phyloP scores from a whole-genome alignment of 2,113 vertebrate genomes.

The Gila orcuttii region DNA sequence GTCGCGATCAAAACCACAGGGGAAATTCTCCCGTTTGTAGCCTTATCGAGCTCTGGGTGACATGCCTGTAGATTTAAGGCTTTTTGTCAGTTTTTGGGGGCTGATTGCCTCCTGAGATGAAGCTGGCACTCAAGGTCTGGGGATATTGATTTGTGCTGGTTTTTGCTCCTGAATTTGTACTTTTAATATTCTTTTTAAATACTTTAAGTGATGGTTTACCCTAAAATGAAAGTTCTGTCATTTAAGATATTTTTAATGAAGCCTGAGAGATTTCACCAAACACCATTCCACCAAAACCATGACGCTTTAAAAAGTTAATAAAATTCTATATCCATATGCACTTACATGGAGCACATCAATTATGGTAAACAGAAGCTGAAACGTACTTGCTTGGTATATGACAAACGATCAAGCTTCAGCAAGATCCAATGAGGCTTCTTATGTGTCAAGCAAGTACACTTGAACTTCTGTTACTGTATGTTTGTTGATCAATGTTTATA shows the following conservation, averaged over 20 bases:
- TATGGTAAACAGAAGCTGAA: background rate
- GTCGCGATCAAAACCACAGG: slow-evolving; percentile 22
- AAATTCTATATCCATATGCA: background rate
- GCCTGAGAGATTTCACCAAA: background rate
- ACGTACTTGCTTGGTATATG: background rate
- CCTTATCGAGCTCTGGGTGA: slow-evolving; percentile 18
- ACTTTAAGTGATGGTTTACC: background rate
- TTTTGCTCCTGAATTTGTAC: background rate
- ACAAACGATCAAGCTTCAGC: too few relatives aligned
- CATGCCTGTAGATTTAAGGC: slow-evolving; percentile 17
- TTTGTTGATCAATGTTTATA: background rate
- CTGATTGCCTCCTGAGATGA: background rate
- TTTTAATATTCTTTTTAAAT: background rate
- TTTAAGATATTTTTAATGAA: background rate
- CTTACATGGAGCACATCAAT: background rate
- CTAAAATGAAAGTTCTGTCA: background rate
- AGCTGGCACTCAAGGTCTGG: slow-evolving; percentile 9
- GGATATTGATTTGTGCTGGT: background rate
- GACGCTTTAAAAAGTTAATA: background rate
- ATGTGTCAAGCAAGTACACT: background rate
- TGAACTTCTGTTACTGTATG: background rate
- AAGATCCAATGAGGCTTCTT: background rate
- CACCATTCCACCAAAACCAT: background rate
- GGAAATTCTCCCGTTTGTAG: slow-evolving; percentile 9
- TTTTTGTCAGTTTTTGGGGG: background rate